These are phyloP conservation scores for Prunella himalayana DNA, from an alignment of 2,113 vertebrate species.

Conservation along the genomic window DNA sequence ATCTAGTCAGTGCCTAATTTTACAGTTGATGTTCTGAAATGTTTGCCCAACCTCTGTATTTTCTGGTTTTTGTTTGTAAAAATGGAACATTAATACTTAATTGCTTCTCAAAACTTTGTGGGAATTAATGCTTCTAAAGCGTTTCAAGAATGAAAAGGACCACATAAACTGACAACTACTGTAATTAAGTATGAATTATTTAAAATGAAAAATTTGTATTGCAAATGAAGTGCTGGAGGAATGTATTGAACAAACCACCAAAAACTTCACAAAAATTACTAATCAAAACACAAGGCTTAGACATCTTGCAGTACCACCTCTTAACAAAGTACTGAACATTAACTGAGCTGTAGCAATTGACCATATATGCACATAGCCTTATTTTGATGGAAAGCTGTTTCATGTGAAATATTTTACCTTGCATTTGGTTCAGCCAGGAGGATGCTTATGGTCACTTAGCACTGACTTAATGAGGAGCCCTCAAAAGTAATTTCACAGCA, in stretches of 20 bases:
- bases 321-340: neutral
- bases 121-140: conserved; percentile 63
- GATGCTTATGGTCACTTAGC: neutral
- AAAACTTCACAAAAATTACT: conserved; percentile 48
- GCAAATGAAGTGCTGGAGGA: conserved; percentile 55
- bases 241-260: conserved; percentile 49
- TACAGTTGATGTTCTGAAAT: conserved; percentile 58
- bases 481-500: neutral
- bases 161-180: conserved; percentile 58
- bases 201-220: conserved; percentile 64
- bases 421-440: neutral
- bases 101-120: conserved; percentile 61
- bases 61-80: conserved; percentile 53
- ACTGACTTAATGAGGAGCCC: neutral
- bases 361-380: neutral
- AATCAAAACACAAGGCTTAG: conserved; percentile 39
- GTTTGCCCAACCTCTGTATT: conserved; percentile 61
- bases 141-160: conserved; percentile 66
- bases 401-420: neutral
- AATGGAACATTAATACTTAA: conserved; percentile 60
- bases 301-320: conserved; percentile 15
- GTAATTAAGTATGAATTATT: conserved; percentile 64
- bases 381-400: neutral
- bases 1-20: conserved; percentile 61
- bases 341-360: neutral